Percentiles rank a stretch among this genome's conserved stretches.
phyloP scores from a whole-genome alignment of 2,797 vertebrate genomes.

The Tapera naevia region DNA sequence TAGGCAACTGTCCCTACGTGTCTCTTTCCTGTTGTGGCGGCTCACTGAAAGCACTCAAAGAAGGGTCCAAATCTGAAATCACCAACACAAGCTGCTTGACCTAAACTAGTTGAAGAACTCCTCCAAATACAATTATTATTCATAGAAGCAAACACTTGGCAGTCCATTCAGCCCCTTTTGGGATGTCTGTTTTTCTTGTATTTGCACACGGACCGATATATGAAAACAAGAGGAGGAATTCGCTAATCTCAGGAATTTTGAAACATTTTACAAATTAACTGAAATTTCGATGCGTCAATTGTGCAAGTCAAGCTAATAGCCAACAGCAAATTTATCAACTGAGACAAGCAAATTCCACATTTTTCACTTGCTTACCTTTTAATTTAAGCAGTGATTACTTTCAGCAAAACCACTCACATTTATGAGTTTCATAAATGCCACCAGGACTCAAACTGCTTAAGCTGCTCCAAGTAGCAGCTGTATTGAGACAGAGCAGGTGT shows the following conservation, averaged over 20 bases:
- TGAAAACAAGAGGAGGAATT: neutral
- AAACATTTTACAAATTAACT: neutral
- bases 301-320: neutral
- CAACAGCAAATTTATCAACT: neutral
- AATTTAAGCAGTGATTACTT: rapidly evolving
- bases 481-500: neutral
- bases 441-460: neutral
- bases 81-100: neutral
- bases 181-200: neutral
- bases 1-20: neutral
- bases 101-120: neutral
- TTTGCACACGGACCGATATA: neutral
- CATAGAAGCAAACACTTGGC: rapidly evolving
- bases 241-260: neutral
- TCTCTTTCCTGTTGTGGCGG: neutral
- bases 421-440: neutral
- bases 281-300: neutral
- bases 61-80: neutral
- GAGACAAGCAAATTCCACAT: neutral
- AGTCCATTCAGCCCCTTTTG: neutral
- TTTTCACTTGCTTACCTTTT: neutral
- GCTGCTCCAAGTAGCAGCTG: neutral
- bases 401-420: neutral
- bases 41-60: neutral
- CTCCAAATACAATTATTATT: neutral